Conservation (phyloP, 2,888 invertebrate species). For the Amiota communis region DNA sequence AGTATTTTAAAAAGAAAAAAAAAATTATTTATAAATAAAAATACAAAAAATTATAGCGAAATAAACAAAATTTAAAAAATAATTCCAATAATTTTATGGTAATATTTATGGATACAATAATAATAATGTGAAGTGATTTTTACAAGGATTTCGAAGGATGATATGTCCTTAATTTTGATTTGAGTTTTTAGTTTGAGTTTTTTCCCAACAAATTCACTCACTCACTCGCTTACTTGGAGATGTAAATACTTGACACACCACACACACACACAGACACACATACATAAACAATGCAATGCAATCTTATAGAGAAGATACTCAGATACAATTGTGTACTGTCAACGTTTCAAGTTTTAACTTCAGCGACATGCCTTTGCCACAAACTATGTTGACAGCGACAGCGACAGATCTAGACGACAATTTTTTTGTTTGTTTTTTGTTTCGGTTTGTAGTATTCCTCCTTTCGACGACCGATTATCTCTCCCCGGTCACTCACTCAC, state of each 20-base stretch:
- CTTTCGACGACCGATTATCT: constrained; percentile 11
- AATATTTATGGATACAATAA: not conserved
- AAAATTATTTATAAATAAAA: constrained; percentile 30
- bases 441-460: not conserved
- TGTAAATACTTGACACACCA: constrained; percentile 30
- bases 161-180: not conserved
- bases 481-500: not conserved
- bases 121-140: too few species aligned
- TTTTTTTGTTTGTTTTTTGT: constrained; percentile 31
- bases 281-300: too few species aligned
- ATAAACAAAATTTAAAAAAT: constrained; percentile 37
- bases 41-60: constrained; percentile 30
- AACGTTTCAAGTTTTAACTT: constrained; percentile 38
- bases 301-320: not conserved
- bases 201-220: constrained; percentile 4
- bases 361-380: constrained; percentile 64
- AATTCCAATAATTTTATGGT: constrained; percentile 13
- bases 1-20: constrained; percentile 52
- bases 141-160: too few species aligned
- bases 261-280: constrained; percentile 28
- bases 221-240: constrained; percentile 11
- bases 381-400: constrained; percentile 68
- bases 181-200: constrained; percentile 7
- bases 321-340: constrained; percentile 64
- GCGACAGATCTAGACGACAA: constrained; percentile 68